A percentile compares a stretch with the other conserved stretches of the same genome.
Conservation (phyloP, 2,888 invertebrate genomes). For the Sclerodermus sp. region DNA sequence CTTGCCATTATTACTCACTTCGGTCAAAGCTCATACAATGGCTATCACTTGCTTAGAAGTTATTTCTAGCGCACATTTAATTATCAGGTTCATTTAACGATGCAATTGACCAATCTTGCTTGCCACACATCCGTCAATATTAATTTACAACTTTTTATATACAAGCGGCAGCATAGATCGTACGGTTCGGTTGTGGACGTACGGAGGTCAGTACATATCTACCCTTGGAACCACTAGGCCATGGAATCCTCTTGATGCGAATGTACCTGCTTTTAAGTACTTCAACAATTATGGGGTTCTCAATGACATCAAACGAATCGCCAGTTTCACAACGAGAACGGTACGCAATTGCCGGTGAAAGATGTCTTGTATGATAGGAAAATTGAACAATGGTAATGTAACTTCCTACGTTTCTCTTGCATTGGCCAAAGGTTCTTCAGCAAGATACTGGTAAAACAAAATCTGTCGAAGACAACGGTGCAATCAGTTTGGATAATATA, state of each 20-base stretch:
- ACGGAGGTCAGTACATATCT: conserved; percentile 71
- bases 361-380: too few relatives aligned
- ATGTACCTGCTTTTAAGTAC: conserved; percentile 56
- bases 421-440: too few relatives aligned
- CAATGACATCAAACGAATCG: conserved; percentile 72
- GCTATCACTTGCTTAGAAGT: conserved; percentile 70
- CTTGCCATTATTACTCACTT: conserved; percentile 69
- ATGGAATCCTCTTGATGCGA: conserved; percentile 61
- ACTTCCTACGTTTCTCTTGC: too few relatives aligned
- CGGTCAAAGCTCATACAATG: conserved; percentile 72
- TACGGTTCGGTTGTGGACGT: conserved; percentile 75
- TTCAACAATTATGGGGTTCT: conserved; percentile 65
- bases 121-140: neutral
- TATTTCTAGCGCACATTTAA: conserved; percentile 67
- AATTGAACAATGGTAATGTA: too few relatives aligned
- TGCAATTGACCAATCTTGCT: neutral
- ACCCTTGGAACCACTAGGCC: conserved; percentile 73
- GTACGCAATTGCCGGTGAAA: neutral
- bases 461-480: too few relatives aligned
- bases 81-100: conserved; percentile 69
- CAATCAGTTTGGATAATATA: too few relatives aligned
- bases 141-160: neutral
- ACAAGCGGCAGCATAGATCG: conserved; percentile 70
- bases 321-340: conserved; percentile 70
- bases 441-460: too few relatives aligned